Evolutionary conservation across 1,140 invertebrate genomes (phyloP), one percentile per base, ranked within the genome.

Genomic region (Papilio glaucus): DNA sequence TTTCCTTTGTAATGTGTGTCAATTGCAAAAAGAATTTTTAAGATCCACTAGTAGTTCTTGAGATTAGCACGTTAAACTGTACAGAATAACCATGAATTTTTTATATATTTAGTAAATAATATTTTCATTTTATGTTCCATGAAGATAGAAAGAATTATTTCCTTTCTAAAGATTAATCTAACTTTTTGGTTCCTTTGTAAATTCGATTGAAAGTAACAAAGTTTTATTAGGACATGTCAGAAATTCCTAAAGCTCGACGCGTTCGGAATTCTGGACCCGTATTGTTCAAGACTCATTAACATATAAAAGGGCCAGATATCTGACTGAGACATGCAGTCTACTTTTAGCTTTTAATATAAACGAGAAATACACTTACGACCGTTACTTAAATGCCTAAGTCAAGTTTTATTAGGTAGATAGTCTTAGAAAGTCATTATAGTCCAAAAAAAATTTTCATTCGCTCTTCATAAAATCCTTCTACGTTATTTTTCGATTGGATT

Each of bases 251-350:
- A 18, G 49, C 49, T 21, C 18, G 21, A 57, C 49, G 18, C 49
- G 49, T 24, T 57, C 49, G 49, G 49, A 57, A 57, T 57, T 26
- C 9, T 57, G 21, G 49, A 57, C 21, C 49, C 18, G 24, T 2
- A 57, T 57, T 57, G 49, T 57, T 57, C 21, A 12, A 57, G 9
- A 57, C 49, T 57, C 49, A 57, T 57, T 57, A 57, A 24, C 49
- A 57, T 57, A 57, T 57, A 57, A 57, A 57, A 57, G 49, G 29
- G 49, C 3, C 21, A 13, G 24, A 57, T 57, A 57, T 57, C 49
- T 57, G 49, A 0, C 21, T 57, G 49, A 21, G 24, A 24, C 10
- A 9, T 57, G 2, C 49, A 57, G 49, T 57, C 49, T 57, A 24
- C 9, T 57, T 57, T 57, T 57, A 57, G 21, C 12, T 26, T 24